Conservation (phyloP, 1,140 invertebrate species). For the Chionoecetes opilio region DNA sequence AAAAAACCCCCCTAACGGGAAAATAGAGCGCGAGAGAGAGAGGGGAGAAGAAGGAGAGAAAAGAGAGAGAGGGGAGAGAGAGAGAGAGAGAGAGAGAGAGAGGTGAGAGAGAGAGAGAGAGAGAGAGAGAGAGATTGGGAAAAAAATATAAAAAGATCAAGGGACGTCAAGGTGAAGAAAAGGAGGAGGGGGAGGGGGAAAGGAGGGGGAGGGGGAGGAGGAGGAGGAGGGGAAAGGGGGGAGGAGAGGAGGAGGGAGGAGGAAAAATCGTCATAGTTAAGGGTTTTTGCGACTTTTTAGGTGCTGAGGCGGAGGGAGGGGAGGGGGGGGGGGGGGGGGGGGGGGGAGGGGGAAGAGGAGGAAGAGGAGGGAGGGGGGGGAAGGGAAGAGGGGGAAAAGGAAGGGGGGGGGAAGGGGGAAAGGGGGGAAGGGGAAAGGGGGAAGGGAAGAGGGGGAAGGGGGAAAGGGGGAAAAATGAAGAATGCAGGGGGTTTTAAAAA, state of each 20-base stretch:
- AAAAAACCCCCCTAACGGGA: neutral
- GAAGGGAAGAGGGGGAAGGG: too few species aligned
- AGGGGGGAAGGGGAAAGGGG: too few species aligned
- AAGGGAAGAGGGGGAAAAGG: neutral
- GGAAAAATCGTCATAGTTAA: neutral
- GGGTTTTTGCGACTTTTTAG: neutral
- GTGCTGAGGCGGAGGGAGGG: neutral
- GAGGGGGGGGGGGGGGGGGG: neutral
- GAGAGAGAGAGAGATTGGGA: neutral
- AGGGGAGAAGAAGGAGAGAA: too few species aligned
- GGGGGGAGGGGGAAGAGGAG: neutral
- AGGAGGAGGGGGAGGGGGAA: conserved; percentile 13
- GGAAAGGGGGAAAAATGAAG: neutral
- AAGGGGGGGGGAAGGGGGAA: neutral
- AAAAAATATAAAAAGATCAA: conserved; percentile 32
- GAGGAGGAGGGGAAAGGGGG: neutral
- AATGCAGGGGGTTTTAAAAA: too few species aligned
- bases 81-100: conserved; percentile 3
- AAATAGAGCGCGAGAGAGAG: neutral
- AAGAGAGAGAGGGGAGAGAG: too few species aligned
- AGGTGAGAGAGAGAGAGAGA: conserved; percentile 27
- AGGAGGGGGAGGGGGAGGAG: neutral
- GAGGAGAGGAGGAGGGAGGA: neutral
- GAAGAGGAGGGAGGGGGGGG: neutral
- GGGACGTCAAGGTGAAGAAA: neutral